These are phyloP conservation scores for Seriola quinqueradiata DNA, from an alignment of 2,113 vertebrate species.

Conservation along the genomic window DNA sequence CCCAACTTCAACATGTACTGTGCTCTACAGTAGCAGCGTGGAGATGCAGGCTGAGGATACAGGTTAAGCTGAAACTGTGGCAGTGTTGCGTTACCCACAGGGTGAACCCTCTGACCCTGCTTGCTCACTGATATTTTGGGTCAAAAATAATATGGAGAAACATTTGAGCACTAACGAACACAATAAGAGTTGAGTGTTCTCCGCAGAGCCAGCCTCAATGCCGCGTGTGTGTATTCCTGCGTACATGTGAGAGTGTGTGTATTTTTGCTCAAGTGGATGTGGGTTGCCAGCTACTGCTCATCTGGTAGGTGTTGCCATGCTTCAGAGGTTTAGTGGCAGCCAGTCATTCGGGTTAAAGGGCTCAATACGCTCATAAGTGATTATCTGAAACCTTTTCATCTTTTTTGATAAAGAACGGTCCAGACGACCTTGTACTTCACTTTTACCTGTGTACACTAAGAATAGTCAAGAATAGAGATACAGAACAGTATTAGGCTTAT, in stretches of 20 bases:
- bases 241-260: neutral
- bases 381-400: slow-evolving; percentile 22
- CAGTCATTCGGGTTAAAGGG: slow-evolving; percentile 22
- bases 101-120: neutral
- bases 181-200: slow-evolving; percentile 7
- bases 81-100: neutral
- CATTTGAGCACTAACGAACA: slow-evolving; percentile 8
- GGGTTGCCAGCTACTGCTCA: slow-evolving; percentile 13
- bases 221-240: neutral
- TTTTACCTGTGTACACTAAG: neutral
- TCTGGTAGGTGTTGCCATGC: slow-evolving; percentile 17
- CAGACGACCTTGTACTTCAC: neutral
- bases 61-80: neutral
- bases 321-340: slow-evolving; percentile 26
- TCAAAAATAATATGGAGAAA: slow-evolving; percentile 15
- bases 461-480: neutral
- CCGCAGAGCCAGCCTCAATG: neutral
- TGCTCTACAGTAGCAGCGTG: neutral
- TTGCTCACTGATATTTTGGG: neutral
- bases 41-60: neutral
- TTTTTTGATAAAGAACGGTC: slow-evolving; percentile 2
- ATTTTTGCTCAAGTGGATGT: slow-evolving; percentile 30
- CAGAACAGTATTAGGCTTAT: neutral
- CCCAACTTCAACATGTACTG: slow-evolving; percentile 1
- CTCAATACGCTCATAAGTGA: neutral